phyloP scores from a whole-genome alignment of 2,797 vertebrate genomes.

The Syngnathus acus region DNA sequence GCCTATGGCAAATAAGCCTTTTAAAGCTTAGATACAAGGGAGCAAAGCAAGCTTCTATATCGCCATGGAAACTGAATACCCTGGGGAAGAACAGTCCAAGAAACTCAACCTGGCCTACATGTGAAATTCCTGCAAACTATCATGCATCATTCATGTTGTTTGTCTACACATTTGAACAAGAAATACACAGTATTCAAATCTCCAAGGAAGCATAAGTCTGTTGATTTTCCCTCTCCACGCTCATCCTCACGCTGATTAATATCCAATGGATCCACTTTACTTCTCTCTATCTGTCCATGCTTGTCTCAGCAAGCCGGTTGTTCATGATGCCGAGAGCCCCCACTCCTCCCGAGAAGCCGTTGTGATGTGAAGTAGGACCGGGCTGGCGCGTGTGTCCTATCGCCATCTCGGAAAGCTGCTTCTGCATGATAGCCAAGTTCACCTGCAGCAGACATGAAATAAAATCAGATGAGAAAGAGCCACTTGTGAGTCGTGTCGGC shows the following conservation, averaged over 20 bases:
- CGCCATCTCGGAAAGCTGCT: conserved; percentile 87
- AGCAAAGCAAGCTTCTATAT: conserved; percentile 37
- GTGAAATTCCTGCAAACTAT: conserved; percentile 31
- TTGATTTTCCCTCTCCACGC: too few species aligned
- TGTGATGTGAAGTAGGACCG: conserved; percentile 67
- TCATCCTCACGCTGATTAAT: conserved; percentile 12
- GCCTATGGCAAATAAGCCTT: conserved; percentile 18
- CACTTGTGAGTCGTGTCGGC: neutral
- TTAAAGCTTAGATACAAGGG: conserved; percentile 35
- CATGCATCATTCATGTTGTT: conserved; percentile 28
- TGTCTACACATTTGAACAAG: conserved; percentile 1
- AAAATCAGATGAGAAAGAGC: neutral
- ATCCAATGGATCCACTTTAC: neutral
- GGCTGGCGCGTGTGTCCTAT: conserved; percentile 79
- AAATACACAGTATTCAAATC: neutral
- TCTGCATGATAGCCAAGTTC: conserved; percentile 89
- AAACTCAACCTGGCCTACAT: conserved; percentile 37
- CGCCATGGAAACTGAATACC: conserved; percentile 62
- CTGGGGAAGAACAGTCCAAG: conserved; percentile 25
- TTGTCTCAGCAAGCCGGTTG: conserved; percentile 92
- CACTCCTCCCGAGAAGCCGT: conserved; percentile 86
- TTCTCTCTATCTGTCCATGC: conserved; percentile 77
- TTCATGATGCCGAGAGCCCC: conserved; percentile 96
- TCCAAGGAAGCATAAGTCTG: neutral
- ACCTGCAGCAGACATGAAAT: conserved; percentile 49